Conservation (phyloP, 2,113 vertebrate genomes). For the Climacteris rufus region DNA sequence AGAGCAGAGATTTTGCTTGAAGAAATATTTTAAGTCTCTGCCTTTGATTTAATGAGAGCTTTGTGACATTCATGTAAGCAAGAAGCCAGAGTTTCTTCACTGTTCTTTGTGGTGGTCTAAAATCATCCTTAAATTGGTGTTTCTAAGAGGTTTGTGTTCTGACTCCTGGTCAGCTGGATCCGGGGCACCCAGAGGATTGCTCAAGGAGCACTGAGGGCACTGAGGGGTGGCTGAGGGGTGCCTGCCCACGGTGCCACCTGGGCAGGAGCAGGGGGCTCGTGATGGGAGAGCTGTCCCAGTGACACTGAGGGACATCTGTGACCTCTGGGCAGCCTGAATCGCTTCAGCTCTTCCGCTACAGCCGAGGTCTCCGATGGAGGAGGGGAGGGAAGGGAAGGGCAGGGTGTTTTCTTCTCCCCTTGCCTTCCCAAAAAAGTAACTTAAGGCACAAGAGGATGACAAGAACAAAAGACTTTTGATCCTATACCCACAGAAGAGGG, state of each 20-base stretch:
- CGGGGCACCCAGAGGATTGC: not conserved
- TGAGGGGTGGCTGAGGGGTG: accelerated
- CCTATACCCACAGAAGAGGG: not conserved
- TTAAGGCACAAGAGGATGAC: not conserved
- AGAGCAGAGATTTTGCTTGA: conserved; percentile 12
- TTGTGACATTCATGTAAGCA: not conserved
- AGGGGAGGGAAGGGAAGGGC: not conserved
- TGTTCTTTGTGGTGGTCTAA: not conserved
- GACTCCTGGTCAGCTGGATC: not conserved
- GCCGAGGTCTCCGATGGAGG: not conserved
- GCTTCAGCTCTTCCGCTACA: not conserved
- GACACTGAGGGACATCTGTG: not conserved
- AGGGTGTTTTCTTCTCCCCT: not conserved
- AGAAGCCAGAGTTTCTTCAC: not conserved
- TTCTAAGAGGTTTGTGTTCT: not conserved
- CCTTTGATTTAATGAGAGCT: conserved; percentile 29
- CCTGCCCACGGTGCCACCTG: accelerated
- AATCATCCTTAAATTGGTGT: accelerated
- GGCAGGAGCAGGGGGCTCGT: accelerated
- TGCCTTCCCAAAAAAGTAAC: not conserved
- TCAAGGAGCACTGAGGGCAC: not conserved
- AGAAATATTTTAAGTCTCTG: conserved; percentile 17
- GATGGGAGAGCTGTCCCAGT: not conserved
- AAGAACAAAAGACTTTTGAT: not conserved
- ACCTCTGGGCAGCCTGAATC: not conserved